Conservation (phyloP, 2,888 invertebrate species). For the Brachyptera risi region DNA sequence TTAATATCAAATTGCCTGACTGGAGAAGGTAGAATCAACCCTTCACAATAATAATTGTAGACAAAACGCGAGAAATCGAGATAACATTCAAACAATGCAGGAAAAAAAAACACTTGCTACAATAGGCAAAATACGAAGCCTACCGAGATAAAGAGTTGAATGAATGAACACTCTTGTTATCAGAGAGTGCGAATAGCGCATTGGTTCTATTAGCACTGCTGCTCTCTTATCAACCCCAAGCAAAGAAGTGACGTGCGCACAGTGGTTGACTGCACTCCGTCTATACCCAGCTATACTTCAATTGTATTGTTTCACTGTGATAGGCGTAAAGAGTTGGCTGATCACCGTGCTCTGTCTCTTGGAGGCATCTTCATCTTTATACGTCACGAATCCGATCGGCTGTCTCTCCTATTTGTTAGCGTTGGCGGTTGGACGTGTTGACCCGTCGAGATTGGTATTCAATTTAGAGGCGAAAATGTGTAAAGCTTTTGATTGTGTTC, state of each 20-base stretch:
- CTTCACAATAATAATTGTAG: too few species aligned
- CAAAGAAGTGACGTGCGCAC: neutral
- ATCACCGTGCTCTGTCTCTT: constrained; percentile 14
- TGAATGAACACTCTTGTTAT: neutral
- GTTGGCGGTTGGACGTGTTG: too few species aligned
- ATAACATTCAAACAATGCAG: constrained; percentile 6
- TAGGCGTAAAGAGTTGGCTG: neutral
- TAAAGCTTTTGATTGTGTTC: too few species aligned
- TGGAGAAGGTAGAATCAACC: constrained; percentile 1
- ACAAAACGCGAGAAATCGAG: constrained; percentile 17
- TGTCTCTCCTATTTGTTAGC: too few species aligned
- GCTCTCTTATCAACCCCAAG: neutral
- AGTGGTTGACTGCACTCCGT: constrained; percentile 7
- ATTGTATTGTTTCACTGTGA: constrained; percentile 14
- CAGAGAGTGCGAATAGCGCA: neutral
- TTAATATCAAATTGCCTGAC: too few species aligned
- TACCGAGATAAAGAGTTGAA: constrained; percentile 4
- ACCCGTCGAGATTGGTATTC: too few species aligned
- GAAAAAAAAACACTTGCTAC: constrained; percentile 8
- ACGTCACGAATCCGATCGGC: too few species aligned
- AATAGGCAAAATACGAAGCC: constrained; percentile 11
- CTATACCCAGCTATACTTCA: too few species aligned
- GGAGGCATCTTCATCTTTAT: constrained; percentile 15
- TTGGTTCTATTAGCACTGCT: too few species aligned
- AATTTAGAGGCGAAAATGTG: too few species aligned